A percentile compares a stretch with the other conserved stretches of the same genome.
Conservation (phyloP, 2,113 vertebrate genomes). For the Narcine bancroftii region DNA sequence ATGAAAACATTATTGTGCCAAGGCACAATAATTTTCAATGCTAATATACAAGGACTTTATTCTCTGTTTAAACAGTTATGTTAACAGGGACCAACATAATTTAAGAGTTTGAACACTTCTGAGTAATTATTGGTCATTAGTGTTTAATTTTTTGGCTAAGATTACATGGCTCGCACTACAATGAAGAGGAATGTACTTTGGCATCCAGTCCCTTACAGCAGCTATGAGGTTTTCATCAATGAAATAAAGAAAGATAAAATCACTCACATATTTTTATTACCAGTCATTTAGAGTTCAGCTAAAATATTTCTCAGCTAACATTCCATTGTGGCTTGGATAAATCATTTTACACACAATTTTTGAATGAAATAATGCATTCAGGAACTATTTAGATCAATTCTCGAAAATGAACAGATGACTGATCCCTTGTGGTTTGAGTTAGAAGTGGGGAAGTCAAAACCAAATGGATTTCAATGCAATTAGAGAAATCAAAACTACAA, state of each 20-base stretch:
- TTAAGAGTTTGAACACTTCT: neutral
- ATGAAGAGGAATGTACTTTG: neutral
- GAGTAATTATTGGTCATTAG: neutral
- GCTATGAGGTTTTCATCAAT: neutral
- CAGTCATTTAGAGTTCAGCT: neutral
- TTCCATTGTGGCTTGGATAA: neutral
- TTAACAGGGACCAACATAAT: neutral
- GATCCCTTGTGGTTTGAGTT: neutral
- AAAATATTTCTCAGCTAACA: neutral
- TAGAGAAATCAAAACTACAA: neutral
- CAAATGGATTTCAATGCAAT: neutral
- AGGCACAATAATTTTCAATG: neutral
- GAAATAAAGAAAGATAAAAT: neutral
- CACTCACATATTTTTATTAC: neutral
- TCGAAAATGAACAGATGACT: neutral
- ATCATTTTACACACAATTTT: neutral
- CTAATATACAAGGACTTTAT: neutral
- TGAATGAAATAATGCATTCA: neutral
- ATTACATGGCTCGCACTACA: neutral
- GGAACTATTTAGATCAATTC: neutral
- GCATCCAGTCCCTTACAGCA: neutral
- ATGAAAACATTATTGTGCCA: no score
- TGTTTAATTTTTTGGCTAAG: neutral
- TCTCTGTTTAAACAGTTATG: neutral
- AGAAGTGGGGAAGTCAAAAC: neutral